Evolutionary conservation across 2,888 invertebrate species (phyloP).

Genomic region (Pristionchus mayeri): DNA sequence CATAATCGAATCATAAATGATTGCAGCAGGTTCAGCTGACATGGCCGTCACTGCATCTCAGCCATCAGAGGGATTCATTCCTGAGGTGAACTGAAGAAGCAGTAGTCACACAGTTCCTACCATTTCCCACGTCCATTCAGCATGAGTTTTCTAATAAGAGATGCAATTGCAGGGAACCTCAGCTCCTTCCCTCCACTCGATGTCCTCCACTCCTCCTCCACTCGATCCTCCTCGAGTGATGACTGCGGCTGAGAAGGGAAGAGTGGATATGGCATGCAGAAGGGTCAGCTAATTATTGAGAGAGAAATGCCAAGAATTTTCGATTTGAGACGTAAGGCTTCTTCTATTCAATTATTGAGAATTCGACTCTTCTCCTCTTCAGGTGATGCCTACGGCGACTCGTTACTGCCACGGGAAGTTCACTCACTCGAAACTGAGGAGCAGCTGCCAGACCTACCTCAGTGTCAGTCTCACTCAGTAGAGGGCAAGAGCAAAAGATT

Average conservation of each 20-base stretch:
- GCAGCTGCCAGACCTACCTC: constrained; percentile 31
- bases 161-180: background rate
- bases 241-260: background rate
- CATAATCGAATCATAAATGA: background rate
- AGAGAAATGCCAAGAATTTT: too few relatives aligned
- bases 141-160: too few relatives aligned
- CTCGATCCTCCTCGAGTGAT: constrained; percentile 29
- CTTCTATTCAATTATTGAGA: too few relatives aligned
- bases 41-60: background rate
- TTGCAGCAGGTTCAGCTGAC: background rate
- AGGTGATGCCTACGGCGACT: constrained; percentile 32
- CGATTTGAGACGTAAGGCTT: too few relatives aligned
- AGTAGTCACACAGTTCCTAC: too few relatives aligned
- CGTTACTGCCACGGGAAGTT: constrained; percentile 24
- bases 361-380: background rate
- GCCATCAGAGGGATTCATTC: constrained; percentile 34
- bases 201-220: background rate
- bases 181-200: background rate
- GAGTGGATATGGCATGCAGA: constrained; percentile 37
- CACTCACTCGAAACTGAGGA: background rate
- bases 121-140: too few relatives aligned
- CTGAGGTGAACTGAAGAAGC: background rate
- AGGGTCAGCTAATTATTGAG: background rate
- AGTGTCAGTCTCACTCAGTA: background rate
- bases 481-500: too few relatives aligned